These are phyloP conservation scores for Augochlora pura DNA, from an alignment of 1,140 invertebrate species.

Conservation along the genomic window DNA sequence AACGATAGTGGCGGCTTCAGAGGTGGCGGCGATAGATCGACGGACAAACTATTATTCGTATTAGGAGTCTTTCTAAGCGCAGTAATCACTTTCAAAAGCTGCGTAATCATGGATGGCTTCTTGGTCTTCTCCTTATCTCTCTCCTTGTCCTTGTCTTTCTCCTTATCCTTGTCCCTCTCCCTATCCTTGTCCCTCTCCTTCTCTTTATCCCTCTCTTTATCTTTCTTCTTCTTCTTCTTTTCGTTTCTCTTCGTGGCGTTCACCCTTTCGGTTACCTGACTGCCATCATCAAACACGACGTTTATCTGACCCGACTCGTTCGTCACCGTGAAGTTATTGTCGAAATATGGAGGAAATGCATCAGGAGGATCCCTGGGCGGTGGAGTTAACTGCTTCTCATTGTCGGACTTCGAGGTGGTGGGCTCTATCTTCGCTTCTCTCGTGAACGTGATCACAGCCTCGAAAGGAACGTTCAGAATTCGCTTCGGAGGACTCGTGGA, in stretches of 20 bases:
- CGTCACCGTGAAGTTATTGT: constrained; percentile 38
- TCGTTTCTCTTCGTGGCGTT: not conserved
- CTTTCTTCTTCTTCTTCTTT: constrained; percentile 22
- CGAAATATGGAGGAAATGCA: constrained; percentile 70
- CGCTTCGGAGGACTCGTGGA: constrained; percentile 30
- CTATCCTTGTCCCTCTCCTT: not conserved
- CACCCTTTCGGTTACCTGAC: not conserved
- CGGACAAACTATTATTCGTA: not conserved
- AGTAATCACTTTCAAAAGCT: constrained; percentile 54
- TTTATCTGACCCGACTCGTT: constrained; percentile 47
- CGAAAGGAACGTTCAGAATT: constrained; percentile 72
- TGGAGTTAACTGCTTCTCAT: constrained; percentile 36
- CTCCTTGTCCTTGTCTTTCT: constrained; percentile 28
- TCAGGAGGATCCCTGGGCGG: constrained; percentile 61
- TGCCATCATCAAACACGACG: constrained; percentile 44
- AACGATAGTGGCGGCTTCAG: not conserved
- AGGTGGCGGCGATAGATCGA: constrained; percentile 18
- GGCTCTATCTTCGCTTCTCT: constrained; percentile 45
- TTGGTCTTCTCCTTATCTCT: constrained; percentile 7
- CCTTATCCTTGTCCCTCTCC: not conserved
- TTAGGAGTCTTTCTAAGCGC: constrained; percentile 39
- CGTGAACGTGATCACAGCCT: constrained; percentile 73
- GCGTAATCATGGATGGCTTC: constrained; percentile 23
- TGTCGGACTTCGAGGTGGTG: constrained; percentile 26
- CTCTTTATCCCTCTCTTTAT: constrained; percentile 18